These are phyloP conservation scores for Cricetomys ansorgei DNA, from an alignment of 2,113 vertebrate genomes.

Conservation along the genomic window DNA sequence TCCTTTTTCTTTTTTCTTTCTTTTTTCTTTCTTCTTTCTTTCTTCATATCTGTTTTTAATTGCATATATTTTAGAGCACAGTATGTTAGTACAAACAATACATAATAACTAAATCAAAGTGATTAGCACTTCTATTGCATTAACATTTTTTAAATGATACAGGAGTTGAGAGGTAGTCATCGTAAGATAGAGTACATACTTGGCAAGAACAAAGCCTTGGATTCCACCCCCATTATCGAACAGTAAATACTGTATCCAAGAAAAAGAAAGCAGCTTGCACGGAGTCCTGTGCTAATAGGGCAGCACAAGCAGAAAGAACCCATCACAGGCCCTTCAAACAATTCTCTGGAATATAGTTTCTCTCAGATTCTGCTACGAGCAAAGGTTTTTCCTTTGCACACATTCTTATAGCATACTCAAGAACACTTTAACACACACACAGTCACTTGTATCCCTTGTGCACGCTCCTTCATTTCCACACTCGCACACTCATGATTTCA, in stretches of 20 bases:
- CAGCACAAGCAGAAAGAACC: background rate
- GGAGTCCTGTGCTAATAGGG: background rate
- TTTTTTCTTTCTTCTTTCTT: no score
- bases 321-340: background rate
- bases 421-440: background rate
- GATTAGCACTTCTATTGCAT: background rate
- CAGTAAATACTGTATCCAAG: background rate
- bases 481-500: background rate
- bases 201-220: background rate
- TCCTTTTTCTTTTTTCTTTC: no score
- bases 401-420: background rate
- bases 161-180: background rate
- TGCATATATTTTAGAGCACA: background rate
- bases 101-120: background rate
- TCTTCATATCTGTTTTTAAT: background rate
- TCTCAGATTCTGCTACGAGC: background rate
- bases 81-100: background rate
- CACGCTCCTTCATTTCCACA: background rate
- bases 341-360: background rate
- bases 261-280: background rate
- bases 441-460: background rate
- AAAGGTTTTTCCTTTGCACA: background rate
- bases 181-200: background rate
- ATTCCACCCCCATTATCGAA: background rate
- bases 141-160: background rate